phyloP scores from a whole-genome alignment of 2,113 vertebrate species.

The Chauna torquata region DNA sequence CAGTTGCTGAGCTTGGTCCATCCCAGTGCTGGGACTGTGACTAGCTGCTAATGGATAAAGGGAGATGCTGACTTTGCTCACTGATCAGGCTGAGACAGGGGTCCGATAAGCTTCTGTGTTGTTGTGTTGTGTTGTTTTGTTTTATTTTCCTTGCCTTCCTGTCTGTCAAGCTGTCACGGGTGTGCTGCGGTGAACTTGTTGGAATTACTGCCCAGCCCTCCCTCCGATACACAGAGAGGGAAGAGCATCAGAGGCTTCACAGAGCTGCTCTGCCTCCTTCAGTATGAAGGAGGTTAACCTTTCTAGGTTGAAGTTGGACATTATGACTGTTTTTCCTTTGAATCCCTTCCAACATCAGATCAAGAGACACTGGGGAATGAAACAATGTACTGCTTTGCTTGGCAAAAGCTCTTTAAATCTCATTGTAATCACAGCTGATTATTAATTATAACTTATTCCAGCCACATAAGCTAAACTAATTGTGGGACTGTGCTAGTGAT shows the following conservation, averaged over 20 bases:
- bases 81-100: neutral
- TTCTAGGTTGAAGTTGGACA: neutral
- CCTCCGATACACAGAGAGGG: rapidly evolving
- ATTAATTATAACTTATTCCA: neutral
- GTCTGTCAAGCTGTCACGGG: neutral
- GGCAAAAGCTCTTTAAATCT: neutral
- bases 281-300: neutral
- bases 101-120: neutral
- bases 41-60: neutral
- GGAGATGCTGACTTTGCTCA: neutral
- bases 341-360: neutral
- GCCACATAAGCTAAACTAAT: neutral
- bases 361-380: neutral
- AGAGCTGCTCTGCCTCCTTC: neutral
- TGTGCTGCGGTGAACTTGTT: neutral
- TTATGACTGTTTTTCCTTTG: neutral
- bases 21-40: rapidly evolving
- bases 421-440: neutral
- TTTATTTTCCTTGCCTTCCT: neutral
- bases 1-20: neutral
- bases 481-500: neutral
- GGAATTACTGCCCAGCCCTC: neutral
- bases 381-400: neutral
- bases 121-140: neutral
- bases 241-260: neutral